phyloP scores from a whole-genome alignment of 1,140 invertebrate species.

The Heliothis subflexa region DNA sequence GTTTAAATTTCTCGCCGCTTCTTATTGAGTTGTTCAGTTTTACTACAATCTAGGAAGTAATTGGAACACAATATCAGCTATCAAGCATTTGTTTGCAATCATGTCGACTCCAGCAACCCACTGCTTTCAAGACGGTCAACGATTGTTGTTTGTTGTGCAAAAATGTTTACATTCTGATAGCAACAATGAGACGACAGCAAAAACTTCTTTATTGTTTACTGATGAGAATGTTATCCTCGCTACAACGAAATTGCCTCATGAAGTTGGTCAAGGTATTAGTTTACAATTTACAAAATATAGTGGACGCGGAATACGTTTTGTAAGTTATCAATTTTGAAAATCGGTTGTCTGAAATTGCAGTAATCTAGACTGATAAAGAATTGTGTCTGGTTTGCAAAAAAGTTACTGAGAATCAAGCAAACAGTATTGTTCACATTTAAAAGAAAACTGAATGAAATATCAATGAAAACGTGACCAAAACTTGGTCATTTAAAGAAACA shows the following conservation, averaged over 20 bases:
- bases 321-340: slow-evolving; percentile 34
- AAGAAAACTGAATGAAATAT: neutral
- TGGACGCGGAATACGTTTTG: slow-evolving; percentile 17
- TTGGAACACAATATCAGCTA: slow-evolving; percentile 13
- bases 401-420: neutral
- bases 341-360: slow-evolving; percentile 16
- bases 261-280: slow-evolving; percentile 45
- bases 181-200: slow-evolving; percentile 37
- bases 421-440: neutral
- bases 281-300: slow-evolving; percentile 1
- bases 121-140: slow-evolving; percentile 16
- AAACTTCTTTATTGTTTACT: slow-evolving; percentile 34
- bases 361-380: slow-evolving; percentile 9
- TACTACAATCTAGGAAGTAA: slow-evolving; percentile 13
- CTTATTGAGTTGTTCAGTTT: neutral
- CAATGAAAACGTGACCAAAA: slow-evolving; percentile 37
- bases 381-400: slow-evolving; percentile 7
- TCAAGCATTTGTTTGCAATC: slow-evolving; percentile 20
- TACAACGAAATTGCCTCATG: slow-evolving; percentile 22
- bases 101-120: neutral
- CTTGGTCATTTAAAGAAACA: neutral
- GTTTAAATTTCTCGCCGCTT: slow-evolving; percentile 7
- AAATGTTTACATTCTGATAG: slow-evolving; percentile 5
- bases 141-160: neutral
- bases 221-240: slow-evolving; percentile 37